Evolutionary conservation across 2,113 vertebrate genomes (phyloP), one percentile per base, ranked within the genome.

Genomic region (Pseudorasbora parva): DNA sequence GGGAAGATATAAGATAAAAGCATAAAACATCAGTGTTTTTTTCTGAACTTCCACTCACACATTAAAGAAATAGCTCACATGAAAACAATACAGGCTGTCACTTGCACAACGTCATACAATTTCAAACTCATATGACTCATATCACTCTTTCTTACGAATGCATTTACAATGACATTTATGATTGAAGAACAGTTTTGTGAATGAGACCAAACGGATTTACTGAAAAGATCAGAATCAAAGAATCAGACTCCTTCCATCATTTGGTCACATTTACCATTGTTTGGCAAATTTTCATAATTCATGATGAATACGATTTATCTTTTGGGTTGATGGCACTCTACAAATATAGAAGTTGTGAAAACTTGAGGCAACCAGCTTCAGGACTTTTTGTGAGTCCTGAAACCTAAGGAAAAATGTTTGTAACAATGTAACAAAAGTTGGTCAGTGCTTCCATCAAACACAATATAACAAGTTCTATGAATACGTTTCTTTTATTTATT

Each of bases 1-100:
- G 41, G 37, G 41, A 78, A 27, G 57, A 78, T 78, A 59, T 59
- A n/a, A 59, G 51, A 78, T 78, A 23, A 43, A 62, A 62, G 37
- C 15, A 62, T 47, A 64, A 64, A 64, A 19, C 15, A 64, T 78
- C 23, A 45, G 59, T 27, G 59, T 66, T 79, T n/a, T n/a, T 27
- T 2, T 37, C 37, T 45, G 56, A 62, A 78, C 37, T 27, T 43
- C 5, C 41, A 47, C 37, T 21, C 77, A 60, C 33, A 62, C 41
- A 30, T 47, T 62, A 8, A 49, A 64, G 45, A 47, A 51, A 51
- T 17, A 30, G 23, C 12, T 69, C 66, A 41, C 66, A 8, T 1
- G 4, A 41, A 68, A 68, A 21, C 21, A 0, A 37, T n/a, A 41
- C 21, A 5, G 21, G 11, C 64, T 41, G 33, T 41, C 33, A 68